These are phyloP conservation scores for Myotis myotis DNA, from an alignment of 2,797 vertebrate genomes.

Conservation along the genomic window DNA sequence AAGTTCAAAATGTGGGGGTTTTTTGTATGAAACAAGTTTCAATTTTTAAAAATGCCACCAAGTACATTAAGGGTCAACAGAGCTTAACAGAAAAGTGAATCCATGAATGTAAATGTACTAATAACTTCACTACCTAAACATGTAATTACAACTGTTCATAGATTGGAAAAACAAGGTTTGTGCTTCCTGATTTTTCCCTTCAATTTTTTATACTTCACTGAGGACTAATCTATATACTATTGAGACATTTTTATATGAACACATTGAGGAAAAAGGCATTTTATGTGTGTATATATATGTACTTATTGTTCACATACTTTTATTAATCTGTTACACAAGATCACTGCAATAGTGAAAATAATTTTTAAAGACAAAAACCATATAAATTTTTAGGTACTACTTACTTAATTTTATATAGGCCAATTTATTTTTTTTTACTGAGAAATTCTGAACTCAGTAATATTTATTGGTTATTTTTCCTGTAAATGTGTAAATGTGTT, in stretches of 20 bases:
- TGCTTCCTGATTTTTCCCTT: not conserved
- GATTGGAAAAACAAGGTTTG: not conserved
- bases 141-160: not conserved
- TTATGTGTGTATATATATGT: not conserved
- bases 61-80: not conserved
- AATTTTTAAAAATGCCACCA: not conserved
- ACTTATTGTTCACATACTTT: not conserved
- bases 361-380: conserved; percentile 1
- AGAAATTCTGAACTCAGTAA: not conserved
- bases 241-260: conserved; percentile 21
- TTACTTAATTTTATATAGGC: not conserved
- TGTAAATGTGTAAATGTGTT: not conserved
- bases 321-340: not conserved
- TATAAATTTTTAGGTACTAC: not conserved
- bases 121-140: not conserved
- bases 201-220: not conserved
- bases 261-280: not conserved
- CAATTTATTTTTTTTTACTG: conserved; percentile 43
- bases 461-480: not conserved
- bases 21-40: conserved; percentile 41
- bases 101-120: not conserved
- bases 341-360: not conserved
- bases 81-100: conserved; percentile 5
- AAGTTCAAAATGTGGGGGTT: not conserved
- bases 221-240: not conserved